Conservation (phyloP, 2,797 vertebrate species). For the Helicolenus hilgendorfi region DNA sequence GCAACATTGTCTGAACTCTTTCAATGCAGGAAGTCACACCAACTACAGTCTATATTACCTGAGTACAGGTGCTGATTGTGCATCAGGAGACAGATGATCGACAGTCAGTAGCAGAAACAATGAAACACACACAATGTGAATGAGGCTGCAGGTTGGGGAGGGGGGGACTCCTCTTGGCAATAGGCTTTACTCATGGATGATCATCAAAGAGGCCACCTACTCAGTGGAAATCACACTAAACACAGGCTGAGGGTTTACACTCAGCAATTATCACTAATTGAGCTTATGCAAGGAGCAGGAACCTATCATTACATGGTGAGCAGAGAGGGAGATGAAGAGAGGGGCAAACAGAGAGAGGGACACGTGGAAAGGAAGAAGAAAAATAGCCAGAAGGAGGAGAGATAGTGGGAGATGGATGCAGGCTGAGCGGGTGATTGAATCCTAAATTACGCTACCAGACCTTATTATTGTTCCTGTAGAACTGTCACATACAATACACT, state of each 20-base stretch:
- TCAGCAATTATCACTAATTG: conserved; percentile 85
- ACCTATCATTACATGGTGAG: conserved; percentile 76
- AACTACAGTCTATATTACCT: background rate
- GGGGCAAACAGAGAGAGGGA: background rate
- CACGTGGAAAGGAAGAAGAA: background rate
- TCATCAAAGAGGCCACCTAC: conserved; percentile 79
- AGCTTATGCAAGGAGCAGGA: conserved; percentile 73
- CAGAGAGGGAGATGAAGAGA: conserved; percentile 14
- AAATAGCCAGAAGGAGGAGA: conserved; percentile 26
- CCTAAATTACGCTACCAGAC: background rate
- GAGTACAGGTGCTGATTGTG: background rate
- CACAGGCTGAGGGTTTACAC: conserved; percentile 64
- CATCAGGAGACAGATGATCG: background rate
- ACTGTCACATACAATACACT: background rate
- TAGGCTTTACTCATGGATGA: conserved; percentile 49
- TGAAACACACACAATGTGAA: conserved; percentile 24
- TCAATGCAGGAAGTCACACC: background rate
- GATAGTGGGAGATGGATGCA: conserved; percentile 16
- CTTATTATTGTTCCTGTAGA: conserved; percentile 20
- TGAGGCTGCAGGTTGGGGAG: background rate
- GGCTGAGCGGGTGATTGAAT: conserved; percentile 11
- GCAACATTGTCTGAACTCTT: background rate
- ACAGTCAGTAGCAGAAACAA: conserved; percentile 5
- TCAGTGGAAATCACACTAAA: conserved; percentile 74
- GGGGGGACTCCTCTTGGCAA: conserved; percentile 18